Evolutionary conservation across 2,888 invertebrate genomes (phyloP).

Genomic region (Limnephilus rhombicus): DNA sequence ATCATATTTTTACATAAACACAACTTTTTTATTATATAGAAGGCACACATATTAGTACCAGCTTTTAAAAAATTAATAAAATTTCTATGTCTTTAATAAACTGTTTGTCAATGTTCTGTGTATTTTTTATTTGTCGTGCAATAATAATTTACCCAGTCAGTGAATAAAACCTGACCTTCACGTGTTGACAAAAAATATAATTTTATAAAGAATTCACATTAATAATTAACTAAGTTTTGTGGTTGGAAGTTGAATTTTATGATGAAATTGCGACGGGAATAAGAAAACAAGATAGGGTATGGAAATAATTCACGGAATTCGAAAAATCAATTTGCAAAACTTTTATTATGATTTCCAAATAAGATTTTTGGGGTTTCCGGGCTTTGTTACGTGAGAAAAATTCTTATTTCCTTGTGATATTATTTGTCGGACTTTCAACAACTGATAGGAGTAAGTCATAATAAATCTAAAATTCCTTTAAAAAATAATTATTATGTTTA

Average conservation of each 20-base stretch:
- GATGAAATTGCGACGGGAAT: not conserved
- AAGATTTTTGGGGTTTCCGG: not conserved
- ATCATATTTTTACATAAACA: no score
- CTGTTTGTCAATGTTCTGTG: no score
- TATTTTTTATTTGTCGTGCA: no score
- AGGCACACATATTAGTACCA: no score
- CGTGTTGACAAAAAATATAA: not conserved
- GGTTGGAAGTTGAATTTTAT: not conserved
- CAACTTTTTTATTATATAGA: no score
- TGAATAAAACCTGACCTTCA: not conserved
- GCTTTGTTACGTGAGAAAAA: constrained; percentile 6
- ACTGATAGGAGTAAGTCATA: no score
- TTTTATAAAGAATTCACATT: not conserved
- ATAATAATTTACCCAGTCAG: no score
- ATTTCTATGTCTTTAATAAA: no score
- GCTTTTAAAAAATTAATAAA: no score
- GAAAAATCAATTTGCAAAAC: not conserved
- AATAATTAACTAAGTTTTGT: not conserved
- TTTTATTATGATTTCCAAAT: not conserved
- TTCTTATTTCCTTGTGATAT: not conserved
- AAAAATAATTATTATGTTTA: no score
- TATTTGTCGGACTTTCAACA: not conserved
- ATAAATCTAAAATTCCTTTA: no score
- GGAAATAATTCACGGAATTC: not conserved
- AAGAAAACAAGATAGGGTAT: not conserved